A percentile compares a stretch with the other conserved stretches of the same genome.
Conservation (phyloP, 2,113 vertebrate species). For the Callospermophilus lateralis region DNA sequence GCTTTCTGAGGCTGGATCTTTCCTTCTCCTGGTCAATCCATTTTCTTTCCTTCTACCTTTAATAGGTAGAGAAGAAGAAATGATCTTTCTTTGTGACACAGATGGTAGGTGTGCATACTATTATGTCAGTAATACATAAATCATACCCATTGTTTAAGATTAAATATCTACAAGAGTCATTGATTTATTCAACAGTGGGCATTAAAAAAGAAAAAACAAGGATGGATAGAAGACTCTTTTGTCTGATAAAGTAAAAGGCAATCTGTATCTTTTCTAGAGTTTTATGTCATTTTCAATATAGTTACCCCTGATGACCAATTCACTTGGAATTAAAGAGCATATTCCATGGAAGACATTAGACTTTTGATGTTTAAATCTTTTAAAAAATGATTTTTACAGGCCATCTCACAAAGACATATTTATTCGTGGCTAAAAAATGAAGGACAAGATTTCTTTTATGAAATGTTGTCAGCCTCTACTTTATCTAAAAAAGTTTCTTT, state of each 20-base stretch:
- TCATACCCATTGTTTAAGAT: neutral
- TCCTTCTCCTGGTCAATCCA: neutral
- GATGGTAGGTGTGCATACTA: neutral
- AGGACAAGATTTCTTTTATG: conserved; percentile 51
- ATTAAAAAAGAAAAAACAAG: neutral
- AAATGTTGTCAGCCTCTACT: conserved; percentile 49
- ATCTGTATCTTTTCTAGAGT: conserved; percentile 47
- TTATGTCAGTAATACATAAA: neutral
- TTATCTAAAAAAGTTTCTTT: conserved; percentile 60
- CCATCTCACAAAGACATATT: conserved; percentile 30
- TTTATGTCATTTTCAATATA: conserved; percentile 44
- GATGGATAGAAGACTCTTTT: conserved; percentile 26
- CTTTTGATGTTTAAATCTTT: neutral
- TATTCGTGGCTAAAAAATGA: neutral
- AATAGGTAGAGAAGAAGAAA: neutral
- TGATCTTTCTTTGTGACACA: neutral
- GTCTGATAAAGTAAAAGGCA: conserved; percentile 18
- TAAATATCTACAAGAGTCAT: conserved; percentile 14
- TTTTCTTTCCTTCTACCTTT: conserved; percentile 28
- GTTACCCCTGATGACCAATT: conserved; percentile 7
- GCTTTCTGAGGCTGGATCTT: neutral
- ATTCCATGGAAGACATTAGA: neutral
- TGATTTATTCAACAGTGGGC: neutral
- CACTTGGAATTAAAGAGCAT: conserved; percentile 56
- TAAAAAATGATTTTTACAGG: conserved; percentile 45